Percentiles rank a stretch among this genome's conserved stretches.
Conservation (phyloP, 2,797 vertebrate species). For the Acanthurus tractus region DNA sequence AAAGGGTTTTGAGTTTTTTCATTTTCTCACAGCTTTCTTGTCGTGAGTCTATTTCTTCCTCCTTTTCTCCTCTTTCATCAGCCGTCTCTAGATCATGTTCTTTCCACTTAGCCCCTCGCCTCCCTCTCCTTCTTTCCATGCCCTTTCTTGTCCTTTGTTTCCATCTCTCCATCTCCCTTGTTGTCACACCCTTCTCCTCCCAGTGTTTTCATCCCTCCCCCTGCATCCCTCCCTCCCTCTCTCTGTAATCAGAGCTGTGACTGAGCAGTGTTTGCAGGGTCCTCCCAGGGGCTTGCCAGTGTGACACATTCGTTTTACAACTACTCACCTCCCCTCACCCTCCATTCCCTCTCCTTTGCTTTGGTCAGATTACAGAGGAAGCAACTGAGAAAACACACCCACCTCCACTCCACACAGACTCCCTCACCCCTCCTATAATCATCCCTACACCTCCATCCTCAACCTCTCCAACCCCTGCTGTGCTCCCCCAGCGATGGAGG, state of each 20-base stretch:
- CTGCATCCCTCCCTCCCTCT: conserved; percentile 18
- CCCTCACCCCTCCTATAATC: conserved; percentile 2
- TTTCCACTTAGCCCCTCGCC: conserved; percentile 23
- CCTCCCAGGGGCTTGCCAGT: conserved; percentile 67
- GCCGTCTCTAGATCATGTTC: conserved; percentile 27
- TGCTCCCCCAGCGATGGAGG: conserved; percentile 21
- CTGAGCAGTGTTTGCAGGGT: conserved; percentile 74
- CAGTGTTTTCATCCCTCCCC: conserved; percentile 34
- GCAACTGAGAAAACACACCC: conserved; percentile 37
- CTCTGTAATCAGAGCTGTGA: conserved; percentile 76
- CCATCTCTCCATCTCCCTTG: conserved; percentile 36
- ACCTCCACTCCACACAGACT: not conserved
- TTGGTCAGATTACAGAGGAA: conserved; percentile 64
- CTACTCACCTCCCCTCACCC: conserved; percentile 54
- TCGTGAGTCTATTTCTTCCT: conserved; percentile 27
- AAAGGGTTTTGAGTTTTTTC: conserved; percentile 31
- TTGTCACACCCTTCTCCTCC: conserved; percentile 31
- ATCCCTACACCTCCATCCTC: conserved; percentile 18
- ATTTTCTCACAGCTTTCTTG: conserved; percentile 15
- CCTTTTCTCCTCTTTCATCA: conserved; percentile 40
- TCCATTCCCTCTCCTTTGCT: conserved; percentile 37
- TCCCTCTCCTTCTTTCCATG: conserved; percentile 30
- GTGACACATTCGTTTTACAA: conserved; percentile 73
- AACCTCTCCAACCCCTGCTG: conserved; percentile 35
- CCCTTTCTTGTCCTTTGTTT: conserved; percentile 50